Evolutionary conservation across 2,888 invertebrate species (phyloP).

Genomic region (Ashinkailepas kermadecensis): DNA sequence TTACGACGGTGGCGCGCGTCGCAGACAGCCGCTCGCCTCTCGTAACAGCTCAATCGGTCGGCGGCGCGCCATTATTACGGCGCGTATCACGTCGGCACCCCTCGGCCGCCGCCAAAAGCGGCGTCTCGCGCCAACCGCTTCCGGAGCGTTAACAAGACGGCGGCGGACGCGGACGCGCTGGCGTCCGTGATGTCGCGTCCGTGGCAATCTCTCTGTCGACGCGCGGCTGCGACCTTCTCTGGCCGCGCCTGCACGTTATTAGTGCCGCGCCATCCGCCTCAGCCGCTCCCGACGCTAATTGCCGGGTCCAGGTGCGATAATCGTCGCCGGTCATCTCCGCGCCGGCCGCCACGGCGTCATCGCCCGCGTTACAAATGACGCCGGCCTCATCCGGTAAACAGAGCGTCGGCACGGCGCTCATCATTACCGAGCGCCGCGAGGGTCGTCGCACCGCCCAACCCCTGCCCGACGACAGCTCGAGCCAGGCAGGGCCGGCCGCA

Average conservation of each 20-base stretch:
- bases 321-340: not conserved
- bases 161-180: not conserved
- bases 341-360: not conserved
- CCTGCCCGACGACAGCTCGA: too few species aligned
- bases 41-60: not conserved
- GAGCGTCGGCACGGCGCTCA: not conserved
- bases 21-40: not conserved
- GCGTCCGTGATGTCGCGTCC: too few species aligned
- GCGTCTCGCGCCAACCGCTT: not conserved
- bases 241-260: not conserved
- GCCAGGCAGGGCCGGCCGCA: not conserved
- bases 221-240: not conserved
- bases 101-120: not conserved
- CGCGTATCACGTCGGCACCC: not conserved
- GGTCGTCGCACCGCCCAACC: too few species aligned
- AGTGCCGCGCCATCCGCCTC: not conserved
- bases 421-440: too few species aligned
- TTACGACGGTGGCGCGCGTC: not conserved
- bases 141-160: not conserved
- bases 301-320: not conserved
- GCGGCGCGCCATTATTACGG: not conserved
- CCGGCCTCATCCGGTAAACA: not conserved
- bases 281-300: not conserved
- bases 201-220: not conserved
- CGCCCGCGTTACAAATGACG: conserved; percentile 1